Conservation (phyloP, 2,797 vertebrate species). For the Luscinia megarhynchos region DNA sequence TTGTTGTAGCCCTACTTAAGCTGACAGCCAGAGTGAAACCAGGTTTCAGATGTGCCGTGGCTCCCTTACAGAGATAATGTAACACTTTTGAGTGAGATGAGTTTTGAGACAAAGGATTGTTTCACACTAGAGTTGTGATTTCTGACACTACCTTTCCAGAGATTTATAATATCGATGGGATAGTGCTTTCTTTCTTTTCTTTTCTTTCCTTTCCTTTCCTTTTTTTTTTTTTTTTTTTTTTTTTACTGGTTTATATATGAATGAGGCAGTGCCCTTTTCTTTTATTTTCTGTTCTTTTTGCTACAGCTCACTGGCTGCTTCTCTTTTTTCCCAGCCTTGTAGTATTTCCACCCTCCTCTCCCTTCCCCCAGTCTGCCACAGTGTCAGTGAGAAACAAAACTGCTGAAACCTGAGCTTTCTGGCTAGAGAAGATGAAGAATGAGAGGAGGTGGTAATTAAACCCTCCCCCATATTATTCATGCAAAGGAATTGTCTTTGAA, state of each 20-base stretch:
- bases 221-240: neutral
- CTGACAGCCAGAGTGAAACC: neutral
- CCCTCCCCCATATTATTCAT: conserved; percentile 71
- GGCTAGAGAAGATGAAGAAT: conserved; percentile 59
- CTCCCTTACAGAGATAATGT: neutral
- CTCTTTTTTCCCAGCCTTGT: conserved; percentile 49
- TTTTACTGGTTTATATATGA: neutral
- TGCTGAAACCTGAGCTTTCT: conserved; percentile 71
- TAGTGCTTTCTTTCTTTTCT: neutral
- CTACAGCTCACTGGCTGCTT: conserved; percentile 41
- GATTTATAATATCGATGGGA: neutral
- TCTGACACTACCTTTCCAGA: neutral
- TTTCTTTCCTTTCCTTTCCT: neutral
- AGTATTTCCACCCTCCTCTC: conserved; percentile 23
- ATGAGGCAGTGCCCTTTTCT: neutral
- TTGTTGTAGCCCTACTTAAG: neutral
- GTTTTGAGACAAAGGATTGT: neutral
- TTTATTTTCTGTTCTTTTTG: neutral
- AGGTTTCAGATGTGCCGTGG: neutral
- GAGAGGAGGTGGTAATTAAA: conserved; percentile 73
- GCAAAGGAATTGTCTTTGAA: conserved; percentile 74
- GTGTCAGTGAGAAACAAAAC: conserved; percentile 53
- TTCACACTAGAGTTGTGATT: neutral
- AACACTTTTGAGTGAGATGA: neutral
- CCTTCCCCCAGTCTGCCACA: conserved; percentile 50